Conservation (phyloP, 1,140 invertebrate genomes). For the Spodoptera litura region DNA sequence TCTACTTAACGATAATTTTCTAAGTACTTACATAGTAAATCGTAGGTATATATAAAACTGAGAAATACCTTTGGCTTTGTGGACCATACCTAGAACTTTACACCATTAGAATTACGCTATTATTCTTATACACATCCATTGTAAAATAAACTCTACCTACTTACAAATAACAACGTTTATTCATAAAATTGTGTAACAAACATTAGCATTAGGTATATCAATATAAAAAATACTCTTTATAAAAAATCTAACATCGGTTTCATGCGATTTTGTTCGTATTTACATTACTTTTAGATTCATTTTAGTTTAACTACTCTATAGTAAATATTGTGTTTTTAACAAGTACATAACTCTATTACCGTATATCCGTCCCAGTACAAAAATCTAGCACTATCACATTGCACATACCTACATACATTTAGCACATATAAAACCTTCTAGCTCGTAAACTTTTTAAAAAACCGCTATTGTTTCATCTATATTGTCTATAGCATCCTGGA, state of each 20-base stretch:
- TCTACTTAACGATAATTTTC: slow-evolving; percentile 28
- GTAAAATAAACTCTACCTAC: slow-evolving; percentile 17
- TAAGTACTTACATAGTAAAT: neutral
- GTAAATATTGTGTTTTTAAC: slow-evolving; percentile 10
- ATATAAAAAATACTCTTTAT: slow-evolving; percentile 27
- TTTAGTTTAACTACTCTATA: slow-evolving; percentile 33
- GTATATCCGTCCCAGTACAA: slow-evolving; percentile 23
- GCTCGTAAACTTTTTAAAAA: slow-evolving; percentile 19
- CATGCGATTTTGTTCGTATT: slow-evolving; percentile 37
- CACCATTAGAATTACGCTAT: neutral
- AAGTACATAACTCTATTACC: slow-evolving; percentile 9
- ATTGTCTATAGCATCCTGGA: slow-evolving; percentile 43
- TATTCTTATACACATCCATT: neutral
- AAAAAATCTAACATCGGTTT: slow-evolving; percentile 36
- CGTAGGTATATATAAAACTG: slow-evolving; percentile 16
- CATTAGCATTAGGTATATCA: neutral
- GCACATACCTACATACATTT: slow-evolving; percentile 44
- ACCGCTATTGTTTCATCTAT: slow-evolving; percentile 43
- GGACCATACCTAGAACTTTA: slow-evolving; percentile 14
- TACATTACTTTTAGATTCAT: slow-evolving; percentile 18
- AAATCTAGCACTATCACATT: slow-evolving; percentile 49
- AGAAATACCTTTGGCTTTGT: slow-evolving; percentile 24
- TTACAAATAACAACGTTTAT: slow-evolving; percentile 24
- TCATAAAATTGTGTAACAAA: neutral
- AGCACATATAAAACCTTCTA: slow-evolving; percentile 47